Evolutionary conservation across 2,797 vertebrate genomes (phyloP).

Genomic region (Apogon talboti): DNA sequence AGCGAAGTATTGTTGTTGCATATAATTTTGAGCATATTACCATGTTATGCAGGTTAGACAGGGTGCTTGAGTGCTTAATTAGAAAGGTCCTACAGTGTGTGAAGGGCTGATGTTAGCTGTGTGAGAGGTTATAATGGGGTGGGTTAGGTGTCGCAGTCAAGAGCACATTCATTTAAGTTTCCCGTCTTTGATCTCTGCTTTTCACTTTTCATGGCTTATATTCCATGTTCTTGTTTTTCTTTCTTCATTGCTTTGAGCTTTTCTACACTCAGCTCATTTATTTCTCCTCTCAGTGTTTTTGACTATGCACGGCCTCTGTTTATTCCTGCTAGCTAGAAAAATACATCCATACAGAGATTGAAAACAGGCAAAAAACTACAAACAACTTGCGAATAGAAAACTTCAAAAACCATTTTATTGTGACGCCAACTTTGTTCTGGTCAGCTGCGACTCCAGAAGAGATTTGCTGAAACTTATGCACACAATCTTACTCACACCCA

Average conservation of each 20-base stretch:
- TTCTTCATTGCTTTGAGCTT: neutral
- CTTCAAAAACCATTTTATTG: neutral
- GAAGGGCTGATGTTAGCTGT: slow-evolving; percentile 54
- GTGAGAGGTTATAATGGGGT: slow-evolving; percentile 53
- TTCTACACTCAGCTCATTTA: neutral
- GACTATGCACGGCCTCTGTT: neutral
- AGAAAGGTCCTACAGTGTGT: slow-evolving; percentile 53
- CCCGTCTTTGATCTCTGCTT: slow-evolving; percentile 32
- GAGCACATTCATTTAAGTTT: slow-evolving; percentile 41
- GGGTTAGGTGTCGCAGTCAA: slow-evolving; percentile 57
- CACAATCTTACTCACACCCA: neutral
- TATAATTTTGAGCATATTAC: slow-evolving; percentile 33
- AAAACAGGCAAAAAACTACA: too few species aligned
- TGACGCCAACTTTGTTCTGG: neutral
- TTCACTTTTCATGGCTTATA: neutral
- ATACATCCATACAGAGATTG: neutral
- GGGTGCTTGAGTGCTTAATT: slow-evolving; percentile 56
- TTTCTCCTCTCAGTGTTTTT: neutral
- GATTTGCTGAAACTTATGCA: neutral
- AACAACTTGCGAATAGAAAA: too few species aligned
- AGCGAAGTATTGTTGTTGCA: slow-evolving; percentile 25
- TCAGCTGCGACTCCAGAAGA: too few species aligned
- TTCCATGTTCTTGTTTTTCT: neutral
- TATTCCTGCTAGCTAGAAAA: slow-evolving; percentile 1
- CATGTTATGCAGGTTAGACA: slow-evolving; percentile 36